These are phyloP conservation scores for Gibbula magus DNA, from an alignment of 2,888 invertebrate genomes.

Conservation along the genomic window DNA sequence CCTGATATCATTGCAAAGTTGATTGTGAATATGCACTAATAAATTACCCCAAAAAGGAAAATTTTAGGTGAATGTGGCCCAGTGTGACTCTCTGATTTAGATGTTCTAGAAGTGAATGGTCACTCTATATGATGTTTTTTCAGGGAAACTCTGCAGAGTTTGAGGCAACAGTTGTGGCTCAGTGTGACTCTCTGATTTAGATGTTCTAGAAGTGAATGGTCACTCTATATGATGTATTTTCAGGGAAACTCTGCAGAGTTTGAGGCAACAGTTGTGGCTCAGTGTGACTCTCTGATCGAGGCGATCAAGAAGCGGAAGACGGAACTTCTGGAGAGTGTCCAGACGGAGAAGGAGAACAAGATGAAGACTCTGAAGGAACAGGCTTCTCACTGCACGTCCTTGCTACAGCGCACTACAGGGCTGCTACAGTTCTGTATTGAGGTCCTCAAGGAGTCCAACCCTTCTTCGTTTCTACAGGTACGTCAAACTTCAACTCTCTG, in stretches of 20 bases:
- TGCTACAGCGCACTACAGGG: conserved; percentile 94
- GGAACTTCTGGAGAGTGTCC: conserved; percentile 87
- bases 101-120: too few species aligned
- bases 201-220: too few species aligned
- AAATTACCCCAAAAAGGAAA: too few species aligned
- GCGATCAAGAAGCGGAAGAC: conserved; percentile 90
- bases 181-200: conserved; percentile 87
- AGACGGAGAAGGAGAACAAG: conserved; percentile 86
- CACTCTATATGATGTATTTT: too few species aligned
- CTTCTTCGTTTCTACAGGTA: conserved; percentile 96
- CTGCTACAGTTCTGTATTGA: conserved; percentile 98
- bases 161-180: conserved; percentile 70
- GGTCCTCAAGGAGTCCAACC: conserved; percentile 96
- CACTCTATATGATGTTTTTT: too few species aligned
- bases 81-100: conserved; percentile 87
- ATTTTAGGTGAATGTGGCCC: conserved; percentile 75
- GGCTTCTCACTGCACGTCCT: conserved; percentile 88
- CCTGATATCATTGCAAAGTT: too few species aligned
- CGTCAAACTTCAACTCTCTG: conserved; percentile 15
- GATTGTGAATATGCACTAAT: too few species aligned
- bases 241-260: conserved; percentile 87
- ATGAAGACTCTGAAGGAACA: conserved; percentile 87
- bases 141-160: conserved; percentile 78
- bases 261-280: conserved; percentile 69
- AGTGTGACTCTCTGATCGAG: conserved; percentile 90